Base-by-base conservation (phyloP, 2,113 vertebrate genomes). In the Rhinopomastus cyanomelas region DNA sequence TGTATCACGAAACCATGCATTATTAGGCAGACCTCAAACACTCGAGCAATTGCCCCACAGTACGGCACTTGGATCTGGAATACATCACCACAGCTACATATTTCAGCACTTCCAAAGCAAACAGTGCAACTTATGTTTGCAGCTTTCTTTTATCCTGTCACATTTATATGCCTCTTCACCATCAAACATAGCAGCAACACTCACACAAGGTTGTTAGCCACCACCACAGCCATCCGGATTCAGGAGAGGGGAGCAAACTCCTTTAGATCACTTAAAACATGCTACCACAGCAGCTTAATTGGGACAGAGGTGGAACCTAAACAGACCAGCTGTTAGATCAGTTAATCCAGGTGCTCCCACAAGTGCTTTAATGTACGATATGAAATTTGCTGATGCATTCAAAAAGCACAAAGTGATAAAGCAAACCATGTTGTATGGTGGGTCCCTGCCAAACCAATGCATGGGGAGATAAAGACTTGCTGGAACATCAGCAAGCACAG, bases 341-440 rank as follows among this genome's bases (percentile, higher is more conserved):
- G 5, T 36, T 79, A 34, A 71, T 4, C 8, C 3, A 1, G 13
- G 7, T 30, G 60, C 25, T 6, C 2, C 9, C 48, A 53, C 12
- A 46, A 71, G 9, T 36, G 19, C 6, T 57, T 1, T 44, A 42
- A 36, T 30, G 8, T 11, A 59, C 0, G 0, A 34, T 59, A 17
- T 36, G 9, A 74, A 68, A 65, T 68, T 85, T 79, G 36, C 16
- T 30, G 16, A 8, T 39, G 12, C 0, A 0, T 81, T 78, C 34
- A 53, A 85, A 69, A 62, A 11, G 5, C 36, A 44, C 2, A 8
- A 10, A 69, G 11, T 32, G 25, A n/a, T 49, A 66, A 85, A 85
- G 64, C 48, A 44, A 90, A 12, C 27, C 23, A 10, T 21, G 18
- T 15, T 69, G 5, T 0, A 0, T 62, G 22, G 32, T 48, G 52